phyloP scores from a whole-genome alignment of 2,888 invertebrate genomes.

The Phaonia tiefii region DNA sequence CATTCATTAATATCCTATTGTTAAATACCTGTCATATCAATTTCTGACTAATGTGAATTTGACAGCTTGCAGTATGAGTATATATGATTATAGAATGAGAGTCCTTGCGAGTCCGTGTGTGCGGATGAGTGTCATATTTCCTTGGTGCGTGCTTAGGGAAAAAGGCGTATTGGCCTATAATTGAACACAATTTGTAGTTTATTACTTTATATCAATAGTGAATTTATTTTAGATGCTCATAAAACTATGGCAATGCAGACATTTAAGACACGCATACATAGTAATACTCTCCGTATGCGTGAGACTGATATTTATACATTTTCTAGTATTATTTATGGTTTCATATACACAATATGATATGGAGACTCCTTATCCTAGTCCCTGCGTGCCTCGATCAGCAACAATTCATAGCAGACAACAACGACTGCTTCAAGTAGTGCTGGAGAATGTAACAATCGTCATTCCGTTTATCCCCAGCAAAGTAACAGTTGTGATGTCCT shows the following conservation, averaged over 20 bases:
- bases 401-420: not conserved
- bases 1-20: conserved; percentile 49
- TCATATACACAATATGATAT: conserved; percentile 26
- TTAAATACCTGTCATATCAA: conserved; percentile 44
- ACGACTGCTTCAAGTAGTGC: conserved; percentile 9
- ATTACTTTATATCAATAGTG: conserved; percentile 64
- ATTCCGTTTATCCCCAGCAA: no score
- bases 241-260: conserved; percentile 44
- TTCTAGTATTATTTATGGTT: conserved; percentile 58
- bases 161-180: conserved; percentile 40
- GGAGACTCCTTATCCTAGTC: conserved; percentile 17
- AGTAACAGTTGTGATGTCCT: not conserved
- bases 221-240: conserved; percentile 65
- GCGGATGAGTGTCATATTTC: conserved; percentile 18
- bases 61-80: not conserved
- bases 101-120: conserved; percentile 16
- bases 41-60: conserved; percentile 27
- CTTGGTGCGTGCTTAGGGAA: not conserved
- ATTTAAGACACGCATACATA: not conserved
- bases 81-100: not conserved
- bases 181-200: conserved; percentile 65
- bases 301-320: conserved; percentile 19
- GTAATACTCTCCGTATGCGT: not conserved
- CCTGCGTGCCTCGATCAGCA: not conserved
- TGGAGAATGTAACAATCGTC: not conserved